Evolutionary conservation across 2,797 vertebrate species (phyloP).

Genomic region (Hybognathus amarus): DNA sequence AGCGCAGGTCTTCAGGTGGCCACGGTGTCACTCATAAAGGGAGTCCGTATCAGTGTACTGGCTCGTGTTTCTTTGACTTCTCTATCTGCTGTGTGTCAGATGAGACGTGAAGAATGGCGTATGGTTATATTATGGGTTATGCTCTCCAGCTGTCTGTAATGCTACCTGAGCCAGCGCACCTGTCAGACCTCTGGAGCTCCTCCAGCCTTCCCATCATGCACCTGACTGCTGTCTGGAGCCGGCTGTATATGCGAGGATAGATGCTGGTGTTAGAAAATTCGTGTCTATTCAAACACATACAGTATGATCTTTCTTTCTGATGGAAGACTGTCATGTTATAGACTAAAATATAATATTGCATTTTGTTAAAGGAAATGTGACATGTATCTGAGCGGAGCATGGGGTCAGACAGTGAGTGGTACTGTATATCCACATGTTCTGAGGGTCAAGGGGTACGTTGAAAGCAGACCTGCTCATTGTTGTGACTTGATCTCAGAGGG

Average conservation of each 20-base stretch:
- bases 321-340: neutral
- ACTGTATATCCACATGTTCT: constrained; percentile 24
- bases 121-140: constrained; percentile 46
- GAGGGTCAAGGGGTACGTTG: constrained; percentile 13
- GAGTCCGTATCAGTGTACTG: constrained; percentile 64
- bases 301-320: neutral
- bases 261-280: neutral
- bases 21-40: constrained; percentile 57
- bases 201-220: constrained; percentile 25
- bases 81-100: constrained; percentile 42
- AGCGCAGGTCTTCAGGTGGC: constrained; percentile 22
- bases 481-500: constrained; percentile 42
- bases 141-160: constrained; percentile 67
- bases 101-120: constrained; percentile 28
- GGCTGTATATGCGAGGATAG: neutral
- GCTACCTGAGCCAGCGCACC: constrained; percentile 63
- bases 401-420: constrained; percentile 22
- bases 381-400: neutral
- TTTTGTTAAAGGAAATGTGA: neutral
- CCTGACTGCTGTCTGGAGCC: constrained; percentile 36
- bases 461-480: constrained; percentile 23
- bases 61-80: constrained; percentile 69
- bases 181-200: constrained; percentile 47
- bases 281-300: neutral
- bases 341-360: neutral